Conservation (phyloP, 2,113 vertebrate species). For the Myotis lucifugus region DNA sequence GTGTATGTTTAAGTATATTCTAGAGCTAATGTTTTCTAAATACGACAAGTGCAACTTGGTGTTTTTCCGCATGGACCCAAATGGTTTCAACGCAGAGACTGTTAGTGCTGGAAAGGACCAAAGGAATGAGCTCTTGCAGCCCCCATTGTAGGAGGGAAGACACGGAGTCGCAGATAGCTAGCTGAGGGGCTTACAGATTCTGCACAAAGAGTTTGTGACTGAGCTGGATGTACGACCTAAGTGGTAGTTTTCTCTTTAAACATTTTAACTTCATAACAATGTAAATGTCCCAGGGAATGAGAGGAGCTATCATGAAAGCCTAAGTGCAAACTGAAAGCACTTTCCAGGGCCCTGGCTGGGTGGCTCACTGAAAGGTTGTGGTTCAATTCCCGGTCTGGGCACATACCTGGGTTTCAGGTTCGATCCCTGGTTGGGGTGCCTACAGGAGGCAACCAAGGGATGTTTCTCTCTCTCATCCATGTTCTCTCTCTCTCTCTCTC, state of each 20-base stretch:
- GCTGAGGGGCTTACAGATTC: neutral
- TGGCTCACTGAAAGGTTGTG: neutral
- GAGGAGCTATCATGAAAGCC: neutral
- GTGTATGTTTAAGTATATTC: conserved; percentile 34
- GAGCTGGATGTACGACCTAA: neutral
- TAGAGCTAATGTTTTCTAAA: conserved; percentile 61
- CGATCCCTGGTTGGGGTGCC: neutral
- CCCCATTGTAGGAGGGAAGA: neutral
- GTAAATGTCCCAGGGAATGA: neutral
- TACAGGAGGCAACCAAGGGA: neutral
- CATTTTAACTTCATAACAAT: conserved; percentile 38
- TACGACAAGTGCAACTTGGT: neutral
- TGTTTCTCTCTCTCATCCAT: neutral
- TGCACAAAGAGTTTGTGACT: neutral
- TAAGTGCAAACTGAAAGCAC: neutral
- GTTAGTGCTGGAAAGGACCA: neutral
- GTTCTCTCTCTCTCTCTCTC: no score
- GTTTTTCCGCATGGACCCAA: neutral
- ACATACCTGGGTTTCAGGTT: neutral
- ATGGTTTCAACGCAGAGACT: neutral
- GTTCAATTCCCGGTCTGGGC: neutral
- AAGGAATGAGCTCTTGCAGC: neutral
- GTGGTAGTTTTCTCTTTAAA: neutral
- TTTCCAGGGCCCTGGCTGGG: neutral
- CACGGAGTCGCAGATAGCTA: neutral